These are phyloP conservation scores for Rhinopomastus cyanomelas DNA, from an alignment of 2,113 vertebrate species.

Conservation along the genomic window DNA sequence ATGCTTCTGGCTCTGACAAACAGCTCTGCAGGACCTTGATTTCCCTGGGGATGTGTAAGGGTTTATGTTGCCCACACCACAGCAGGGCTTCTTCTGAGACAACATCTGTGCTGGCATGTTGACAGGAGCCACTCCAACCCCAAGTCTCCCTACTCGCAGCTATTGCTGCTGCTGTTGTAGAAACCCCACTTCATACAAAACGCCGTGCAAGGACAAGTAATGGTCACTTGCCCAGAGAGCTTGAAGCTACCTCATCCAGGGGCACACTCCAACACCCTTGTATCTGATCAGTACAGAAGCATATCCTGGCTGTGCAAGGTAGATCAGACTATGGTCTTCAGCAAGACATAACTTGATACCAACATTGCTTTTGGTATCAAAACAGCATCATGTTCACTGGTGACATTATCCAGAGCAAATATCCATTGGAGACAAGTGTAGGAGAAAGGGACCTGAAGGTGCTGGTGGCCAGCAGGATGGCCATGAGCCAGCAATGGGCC, in stretches of 20 bases:
- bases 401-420: not conserved
- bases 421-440: too few species aligned
- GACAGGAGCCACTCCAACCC: rapidly evolving
- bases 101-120: not conserved
- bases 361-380: not conserved
- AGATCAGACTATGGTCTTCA: not conserved
- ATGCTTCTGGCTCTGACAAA: not conserved
- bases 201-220: not conserved
- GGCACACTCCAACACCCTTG: not conserved
- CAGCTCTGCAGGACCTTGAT: not conserved
- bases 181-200: not conserved
- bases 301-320: not conserved
- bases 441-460: too few species aligned
- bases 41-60: not conserved
- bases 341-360: too few species aligned
- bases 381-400: rapidly evolving
- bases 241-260: not conserved
- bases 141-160: not conserved
- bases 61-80: not conserved
- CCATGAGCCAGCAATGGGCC: too few species aligned
- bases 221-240: not conserved
- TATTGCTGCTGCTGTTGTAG: not conserved
- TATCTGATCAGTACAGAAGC: not conserved
- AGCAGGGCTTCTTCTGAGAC: not conserved
- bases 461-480: too few species aligned